Base-by-base conservation (phyloP, 1,140 invertebrate genomes). In the Pomacea maculata region DNA sequence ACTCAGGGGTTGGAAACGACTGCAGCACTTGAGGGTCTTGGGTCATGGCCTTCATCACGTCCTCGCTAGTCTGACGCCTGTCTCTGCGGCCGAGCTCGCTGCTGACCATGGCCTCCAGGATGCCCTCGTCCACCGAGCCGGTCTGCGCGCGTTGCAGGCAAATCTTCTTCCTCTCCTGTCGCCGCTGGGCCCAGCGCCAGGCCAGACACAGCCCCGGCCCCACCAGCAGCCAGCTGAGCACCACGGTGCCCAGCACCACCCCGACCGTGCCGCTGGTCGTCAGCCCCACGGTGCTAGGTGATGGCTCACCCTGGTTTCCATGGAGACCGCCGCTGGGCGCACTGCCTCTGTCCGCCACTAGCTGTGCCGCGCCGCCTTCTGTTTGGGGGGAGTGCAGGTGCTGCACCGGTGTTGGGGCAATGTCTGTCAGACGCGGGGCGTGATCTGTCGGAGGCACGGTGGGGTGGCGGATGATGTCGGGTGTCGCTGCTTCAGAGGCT, bases 61-160 rank as follows among this genome's bases (percentile, higher is more conserved):
- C 77, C 19, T 25, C 45, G 10, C 25, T 21, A 15, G 34, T n/a
- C 77, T 78, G 77, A 15, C 77, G 6, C 29, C n/a, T 11, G 34
- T 70, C 68, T 11, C 34, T 11, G 34, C 79, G 75, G 25, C 87
- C 88, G 63, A 90, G 82, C 54, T 90, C 87, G 52, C 80, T 82
- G 65, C 85, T 77, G 11, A 89, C 83, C 85, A 89, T 87, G 12
- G 87, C 83, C 21, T 89, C 88, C 79, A 86, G 85, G 63, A 86
- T 87, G 25, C 84, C 82, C 29, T 86, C 84, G 67, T 87, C 85
- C 57, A 79, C 78, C 12, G 80, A 81, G 11, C 80, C 82, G 61
- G 70, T 54, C 25, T 75, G 68, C 21, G 83, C 65, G 52, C 82
- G 82, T 81, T 79, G 25, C 52, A 83, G 67, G 45, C 82, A 72